Base-by-base conservation (phyloP, 2,888 invertebrate genomes). In the Megalurothrips usitatus region DNA sequence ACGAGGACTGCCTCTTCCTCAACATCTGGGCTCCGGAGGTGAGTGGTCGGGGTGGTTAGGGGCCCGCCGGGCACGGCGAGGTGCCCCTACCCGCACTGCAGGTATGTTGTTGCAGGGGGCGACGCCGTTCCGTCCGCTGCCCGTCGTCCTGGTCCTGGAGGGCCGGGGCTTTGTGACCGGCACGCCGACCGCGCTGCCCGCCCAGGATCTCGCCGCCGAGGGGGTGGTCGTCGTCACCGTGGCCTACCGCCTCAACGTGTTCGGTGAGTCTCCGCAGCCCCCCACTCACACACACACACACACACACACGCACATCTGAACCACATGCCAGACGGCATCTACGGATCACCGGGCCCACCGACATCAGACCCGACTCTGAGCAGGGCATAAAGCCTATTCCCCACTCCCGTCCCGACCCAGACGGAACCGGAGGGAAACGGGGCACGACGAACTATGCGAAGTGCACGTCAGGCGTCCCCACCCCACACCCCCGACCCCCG, bases 21-120 rank as follows among this genome's bases (percentile, higher is more conserved):
- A 97, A 96, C 86, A 92, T 97, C 83, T 97, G 96, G 96, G 92
- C 94, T 3, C 94, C 97, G 79, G 91, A 92, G 90, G 93, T 93
- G 87, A 84, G 85, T 81, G 58, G 58, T 47, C 58, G 17, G 52
- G 52, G 14, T 14, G 52, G 52, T 12, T 52, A 17, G 52, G 52
- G 2, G 3, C 34, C 34, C 34, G 34, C 34, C 34, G 17, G 58
- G 58, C 12, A 14, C 19, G 11, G 58, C 58, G 17, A 0, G 11
- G 58, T n/a, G 58, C 19, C 17, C 14, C 6, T n/a, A 19, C 58
- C 58, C n/a, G 34, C 34, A 43, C 6, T 43, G 6, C 34, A 58
- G 58, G 34, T 4, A 6, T 81, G 48, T 83, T 82, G 79, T 81
- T 84, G 17, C 83, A 87, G 87, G 84, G 86, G 79, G 87, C 87